phyloP scores from a whole-genome alignment of 2,797 vertebrate genomes.

The Cheirogaleus major region DNA sequence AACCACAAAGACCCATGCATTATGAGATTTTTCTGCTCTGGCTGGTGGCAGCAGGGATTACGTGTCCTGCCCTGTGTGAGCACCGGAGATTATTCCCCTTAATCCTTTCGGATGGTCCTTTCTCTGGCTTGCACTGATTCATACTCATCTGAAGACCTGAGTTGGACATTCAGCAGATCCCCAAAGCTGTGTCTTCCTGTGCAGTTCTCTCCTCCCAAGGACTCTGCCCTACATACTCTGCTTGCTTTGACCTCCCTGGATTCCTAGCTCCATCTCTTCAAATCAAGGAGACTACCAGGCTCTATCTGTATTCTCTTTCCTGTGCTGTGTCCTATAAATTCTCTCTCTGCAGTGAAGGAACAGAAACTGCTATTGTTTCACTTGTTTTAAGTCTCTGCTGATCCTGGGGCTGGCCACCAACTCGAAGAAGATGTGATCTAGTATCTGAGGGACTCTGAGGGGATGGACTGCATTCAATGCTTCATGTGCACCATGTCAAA shows the following conservation, averaged over 20 bases:
- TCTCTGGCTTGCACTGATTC: accelerated
- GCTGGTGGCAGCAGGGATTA: background rate
- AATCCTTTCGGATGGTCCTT: background rate
- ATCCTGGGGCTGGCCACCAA: background rate
- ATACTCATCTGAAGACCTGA: background rate
- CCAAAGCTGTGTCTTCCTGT: background rate
- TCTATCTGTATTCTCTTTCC: background rate
- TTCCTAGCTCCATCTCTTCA: background rate
- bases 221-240: background rate
- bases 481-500: background rate
- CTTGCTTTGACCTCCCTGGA: background rate
- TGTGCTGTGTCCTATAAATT: background rate
- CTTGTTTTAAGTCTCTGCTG: background rate
- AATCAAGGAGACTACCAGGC: background rate
- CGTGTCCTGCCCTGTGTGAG: background rate
- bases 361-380: background rate
- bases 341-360: background rate
- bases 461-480: background rate
- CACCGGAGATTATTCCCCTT: too few species aligned
- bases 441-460: background rate
- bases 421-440: background rate
- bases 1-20: background rate
- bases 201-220: background rate
- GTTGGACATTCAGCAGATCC: too few species aligned
- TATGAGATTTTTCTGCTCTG: background rate